Base-by-base conservation (phyloP, 2,113 vertebrate genomes). In the Mustela nigripes region DNA sequence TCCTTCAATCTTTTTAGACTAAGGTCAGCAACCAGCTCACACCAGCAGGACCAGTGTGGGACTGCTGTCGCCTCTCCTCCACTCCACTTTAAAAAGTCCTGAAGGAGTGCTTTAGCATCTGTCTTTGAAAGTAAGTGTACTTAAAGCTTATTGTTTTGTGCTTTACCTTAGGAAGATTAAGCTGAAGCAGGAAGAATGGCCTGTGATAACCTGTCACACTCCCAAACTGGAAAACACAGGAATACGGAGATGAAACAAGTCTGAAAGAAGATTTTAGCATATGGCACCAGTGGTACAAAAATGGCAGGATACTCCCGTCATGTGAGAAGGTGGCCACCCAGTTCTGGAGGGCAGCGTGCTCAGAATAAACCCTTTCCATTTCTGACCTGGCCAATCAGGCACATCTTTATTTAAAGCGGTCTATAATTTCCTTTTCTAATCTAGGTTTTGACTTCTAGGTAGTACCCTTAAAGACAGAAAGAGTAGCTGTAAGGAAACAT, bases 301-400 rank as follows among this genome's bases (percentile, higher is more conserved):
- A 87, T 74, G 81, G 60, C 63, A 83, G 12, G 24, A 81, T 31
- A 74, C 74, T 39, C 26, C 14, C 53, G 73, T 67, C 62, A 79
- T 45, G 21, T 85, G 88, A 95, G 63, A 93, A 24, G 36, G 36
- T 73, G 69, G 15, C 48, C 63, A 87, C 31, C 62, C n/a, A 84
- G 73, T 31, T 71, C 62, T 81, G n/a, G 22, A 69, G 26, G 56
- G 21, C 16, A 24, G 10, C 36, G 31, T 28, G 39, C 65, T 95
- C 62, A 91, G 93, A 97, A 93, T 94, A 81, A 85, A 92, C 94
- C 7, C 36, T 84, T 97, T 96, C 91, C 42, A 82, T 96, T 98
- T 95, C 71, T 60, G 71, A 81, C 85, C 79, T 73, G 31, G 82
- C 53, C 36, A 45, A 45, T 79, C 31, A 62, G 60, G 12, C 36